phyloP scores from a whole-genome alignment of 2,797 vertebrate species.

The Hydrolagus colliei region DNA sequence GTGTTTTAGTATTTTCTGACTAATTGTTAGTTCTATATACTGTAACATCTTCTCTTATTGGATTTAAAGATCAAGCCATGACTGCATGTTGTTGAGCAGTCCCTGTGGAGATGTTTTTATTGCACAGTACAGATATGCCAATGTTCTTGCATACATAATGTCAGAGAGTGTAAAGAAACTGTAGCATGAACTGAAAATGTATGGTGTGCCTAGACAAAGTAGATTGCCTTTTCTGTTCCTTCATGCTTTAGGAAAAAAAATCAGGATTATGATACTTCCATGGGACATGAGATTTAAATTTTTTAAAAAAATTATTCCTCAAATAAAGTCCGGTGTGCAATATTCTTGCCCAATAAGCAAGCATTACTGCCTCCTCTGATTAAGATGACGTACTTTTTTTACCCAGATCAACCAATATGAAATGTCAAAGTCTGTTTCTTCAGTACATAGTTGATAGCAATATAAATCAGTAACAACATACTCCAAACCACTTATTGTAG shows the following conservation, averaged over 20 bases:
- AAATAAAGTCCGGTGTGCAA: not conserved
- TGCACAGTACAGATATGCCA: not conserved
- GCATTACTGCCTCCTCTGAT: not conserved
- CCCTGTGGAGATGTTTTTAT: not conserved
- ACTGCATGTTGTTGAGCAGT: not conserved
- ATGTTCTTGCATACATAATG: not conserved
- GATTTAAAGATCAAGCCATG: not conserved
- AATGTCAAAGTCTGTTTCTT: not conserved
- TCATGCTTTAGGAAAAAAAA: not conserved
- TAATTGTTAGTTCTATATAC: not conserved
- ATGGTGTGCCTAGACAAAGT: not conserved
- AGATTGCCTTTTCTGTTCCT: not conserved
- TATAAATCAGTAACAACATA: not conserved
- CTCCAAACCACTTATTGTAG: not conserved
- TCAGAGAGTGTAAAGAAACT: not conserved
- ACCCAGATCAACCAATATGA: not conserved
- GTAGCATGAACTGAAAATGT: not conserved
- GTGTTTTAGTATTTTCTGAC: not conserved
- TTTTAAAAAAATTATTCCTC: too few relatives aligned
- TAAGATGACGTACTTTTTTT: not conserved
- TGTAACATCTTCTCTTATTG: not conserved
- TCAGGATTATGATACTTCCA: not conserved
- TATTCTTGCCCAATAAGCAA: not conserved
- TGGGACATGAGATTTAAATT: too few relatives aligned
- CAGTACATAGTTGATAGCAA: not conserved